Base-by-base conservation (phyloP, 2,113 vertebrate species). In the Archocentrus centrarchus region DNA sequence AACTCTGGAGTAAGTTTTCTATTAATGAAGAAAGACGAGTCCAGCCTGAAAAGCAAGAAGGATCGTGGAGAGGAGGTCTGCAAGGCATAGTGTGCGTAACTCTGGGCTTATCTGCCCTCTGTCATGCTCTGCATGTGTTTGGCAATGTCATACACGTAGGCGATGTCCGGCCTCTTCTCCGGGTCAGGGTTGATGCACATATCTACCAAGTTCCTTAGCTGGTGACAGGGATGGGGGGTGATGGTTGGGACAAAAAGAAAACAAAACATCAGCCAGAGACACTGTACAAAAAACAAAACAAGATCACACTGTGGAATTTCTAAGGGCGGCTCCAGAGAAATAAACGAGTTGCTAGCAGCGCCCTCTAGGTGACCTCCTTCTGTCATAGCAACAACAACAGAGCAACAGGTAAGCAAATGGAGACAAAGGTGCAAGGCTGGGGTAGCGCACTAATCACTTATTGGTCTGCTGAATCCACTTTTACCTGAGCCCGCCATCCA, bases 171-270 rank as follows among this genome's bases (percentile, higher is more conserved):
- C 93, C 98, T 96, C 96, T 98, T 98, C 97, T 99, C 98, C 0
- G 98, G 98, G 93, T 99, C 98, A 0, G 98, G 98, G 93, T 97
- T 99, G 96, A 99, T 99, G 96, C 98, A 99, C 94, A 97, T 97
- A 89, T 99, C 98, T 93, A 99, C 98, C 96, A 99, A 88, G 30
- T 99, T 98, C 81, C 98, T 97, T 83, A 99, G 96, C 98, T 99
- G 92, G 32, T 11, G 82, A 73, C 59, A 81, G 20, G 37, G 4
- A 76, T 2, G n/a, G 47, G n/a, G 47, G 77, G 63, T 4, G 59
- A 18, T 30, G 81, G 41, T 27, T 53, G 63, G 63, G 75, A 57
- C 37, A 41, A 1, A 73, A 32, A 73, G 17, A 32, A 53, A 17
- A 73, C 32, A 27, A 50, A 53, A 86, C 58, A 86, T 59, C 7